Conservation (phyloP, 1,140 invertebrate genomes). For the Nasonia longicornis region DNA sequence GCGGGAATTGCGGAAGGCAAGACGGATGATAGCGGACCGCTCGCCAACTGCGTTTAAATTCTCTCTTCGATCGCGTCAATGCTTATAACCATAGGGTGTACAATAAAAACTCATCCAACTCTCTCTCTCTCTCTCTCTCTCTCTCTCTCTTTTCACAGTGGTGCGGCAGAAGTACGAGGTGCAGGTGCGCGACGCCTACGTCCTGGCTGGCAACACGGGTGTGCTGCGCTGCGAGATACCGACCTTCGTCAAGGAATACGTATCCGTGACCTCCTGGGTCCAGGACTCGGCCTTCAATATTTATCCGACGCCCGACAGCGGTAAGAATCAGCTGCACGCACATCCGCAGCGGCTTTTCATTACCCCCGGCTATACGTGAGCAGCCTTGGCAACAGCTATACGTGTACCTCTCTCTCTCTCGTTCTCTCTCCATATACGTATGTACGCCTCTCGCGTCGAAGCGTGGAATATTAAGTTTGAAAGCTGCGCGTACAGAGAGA, state of each 20-base stretch:
- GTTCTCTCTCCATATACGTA: background rate
- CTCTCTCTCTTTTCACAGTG: conserved; percentile 72
- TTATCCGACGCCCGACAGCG: conserved; percentile 83
- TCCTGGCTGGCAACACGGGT: conserved; percentile 88
- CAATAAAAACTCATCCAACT: background rate
- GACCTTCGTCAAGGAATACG: conserved; percentile 87
- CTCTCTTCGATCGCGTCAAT: too few species aligned
- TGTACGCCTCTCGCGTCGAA: background rate
- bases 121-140: background rate
- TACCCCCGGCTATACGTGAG: conserved; percentile 19
- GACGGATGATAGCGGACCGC: conserved; percentile 31
- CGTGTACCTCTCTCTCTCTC: too few species aligned
- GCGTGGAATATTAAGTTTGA: conserved; percentile 36
- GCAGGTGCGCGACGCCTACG: conserved; percentile 88
- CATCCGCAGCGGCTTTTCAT: conserved; percentile 19
- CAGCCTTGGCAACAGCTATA: background rate
- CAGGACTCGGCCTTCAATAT: conserved; percentile 85
- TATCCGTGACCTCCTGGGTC: conserved; percentile 90
- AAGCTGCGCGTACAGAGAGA: background rate
- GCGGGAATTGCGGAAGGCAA: conserved; percentile 28
- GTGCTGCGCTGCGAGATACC: conserved; percentile 89
- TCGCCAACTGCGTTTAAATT: conserved; percentile 42
- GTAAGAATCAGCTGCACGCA: conserved; percentile 66
- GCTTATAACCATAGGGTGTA: too few species aligned
- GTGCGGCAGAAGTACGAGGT: conserved; percentile 89